Conservation (phyloP, 2,113 vertebrate genomes). For the Stegostoma tigrinum region DNA sequence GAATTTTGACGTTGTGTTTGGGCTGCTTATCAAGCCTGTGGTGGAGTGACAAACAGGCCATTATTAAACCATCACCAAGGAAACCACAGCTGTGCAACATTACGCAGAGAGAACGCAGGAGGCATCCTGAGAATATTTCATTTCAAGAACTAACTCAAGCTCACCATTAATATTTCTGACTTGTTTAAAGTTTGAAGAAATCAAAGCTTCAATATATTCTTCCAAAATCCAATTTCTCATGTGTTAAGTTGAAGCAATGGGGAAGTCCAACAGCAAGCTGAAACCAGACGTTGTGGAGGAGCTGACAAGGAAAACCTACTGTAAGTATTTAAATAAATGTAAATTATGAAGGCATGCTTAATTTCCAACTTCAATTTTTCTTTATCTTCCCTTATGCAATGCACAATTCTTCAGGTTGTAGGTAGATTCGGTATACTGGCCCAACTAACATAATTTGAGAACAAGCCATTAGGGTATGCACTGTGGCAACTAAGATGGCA, state of each 20-base stretch:
- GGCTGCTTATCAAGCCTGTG: slow-evolving; percentile 5
- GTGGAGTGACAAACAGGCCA: slow-evolving; percentile 29
- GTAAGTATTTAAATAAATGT: slow-evolving; percentile 60
- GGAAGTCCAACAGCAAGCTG: slow-evolving; percentile 90
- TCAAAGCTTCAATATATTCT: background rate
- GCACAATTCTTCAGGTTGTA: background rate
- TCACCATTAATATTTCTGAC: slow-evolving; percentile 20
- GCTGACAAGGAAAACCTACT: slow-evolving; percentile 86
- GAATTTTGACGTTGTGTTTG: slow-evolving; percentile 24
- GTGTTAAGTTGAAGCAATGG: slow-evolving; percentile 60
- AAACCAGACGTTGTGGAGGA: slow-evolving; percentile 90
- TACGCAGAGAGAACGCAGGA: background rate
- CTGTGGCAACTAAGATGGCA: background rate
- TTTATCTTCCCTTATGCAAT: background rate
- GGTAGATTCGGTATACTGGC: background rate
- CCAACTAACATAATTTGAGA: background rate
- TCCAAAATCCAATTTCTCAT: background rate
- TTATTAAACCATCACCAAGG: slow-evolving; percentile 31
- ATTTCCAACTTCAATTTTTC: background rate
- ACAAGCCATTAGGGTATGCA: background rate
- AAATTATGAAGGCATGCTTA: background rate
- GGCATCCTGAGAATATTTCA: slow-evolving; percentile 19
- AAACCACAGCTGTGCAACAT: slow-evolving; percentile 24
- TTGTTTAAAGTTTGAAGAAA: too few relatives aligned
- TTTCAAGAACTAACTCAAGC: background rate